Conservation (phyloP, 1,140 invertebrate species). For the Drosophila sproati region DNA sequence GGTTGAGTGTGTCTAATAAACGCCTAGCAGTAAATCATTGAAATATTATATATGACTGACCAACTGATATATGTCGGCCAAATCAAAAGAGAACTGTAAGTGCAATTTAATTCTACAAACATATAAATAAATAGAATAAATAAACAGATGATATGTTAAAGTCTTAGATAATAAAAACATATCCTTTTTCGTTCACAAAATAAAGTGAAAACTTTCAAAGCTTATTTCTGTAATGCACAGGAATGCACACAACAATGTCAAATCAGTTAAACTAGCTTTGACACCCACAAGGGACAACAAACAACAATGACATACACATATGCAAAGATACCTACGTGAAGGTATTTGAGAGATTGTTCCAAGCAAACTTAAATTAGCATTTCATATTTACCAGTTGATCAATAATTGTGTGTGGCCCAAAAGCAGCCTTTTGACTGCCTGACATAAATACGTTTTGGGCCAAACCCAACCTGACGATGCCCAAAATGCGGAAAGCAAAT, state of each 20-base stretch:
- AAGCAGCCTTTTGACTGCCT: constrained; percentile 53
- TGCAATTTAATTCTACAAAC: too few species aligned
- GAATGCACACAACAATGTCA: background rate
- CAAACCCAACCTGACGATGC: constrained; percentile 10
- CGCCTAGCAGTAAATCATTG: too few species aligned
- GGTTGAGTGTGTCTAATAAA: too few species aligned
- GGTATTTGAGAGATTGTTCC: background rate
- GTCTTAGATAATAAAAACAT: too few species aligned
- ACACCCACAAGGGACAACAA: background rate
- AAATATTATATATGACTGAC: too few species aligned
- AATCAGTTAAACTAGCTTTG: background rate
- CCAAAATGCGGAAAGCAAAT: constrained; percentile 38
- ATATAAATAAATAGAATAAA: too few species aligned
- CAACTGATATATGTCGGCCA: too few species aligned
- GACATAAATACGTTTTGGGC: constrained; percentile 45
- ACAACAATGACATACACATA: background rate
- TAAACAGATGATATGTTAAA: too few species aligned
- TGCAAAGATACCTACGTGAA: background rate
- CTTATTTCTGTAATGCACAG: background rate
- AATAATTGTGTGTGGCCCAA: constrained; percentile 34
- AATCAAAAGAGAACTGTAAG: too few species aligned
- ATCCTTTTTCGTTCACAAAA: background rate
- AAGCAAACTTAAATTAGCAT: constrained; percentile 24
- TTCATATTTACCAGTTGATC: constrained; percentile 42
- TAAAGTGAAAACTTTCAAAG: too few species aligned